Percentiles rank a stretch among this genome's conserved stretches.
Conservation (phyloP, 2,113 vertebrate species). For the Hippocampus zosterae region DNA sequence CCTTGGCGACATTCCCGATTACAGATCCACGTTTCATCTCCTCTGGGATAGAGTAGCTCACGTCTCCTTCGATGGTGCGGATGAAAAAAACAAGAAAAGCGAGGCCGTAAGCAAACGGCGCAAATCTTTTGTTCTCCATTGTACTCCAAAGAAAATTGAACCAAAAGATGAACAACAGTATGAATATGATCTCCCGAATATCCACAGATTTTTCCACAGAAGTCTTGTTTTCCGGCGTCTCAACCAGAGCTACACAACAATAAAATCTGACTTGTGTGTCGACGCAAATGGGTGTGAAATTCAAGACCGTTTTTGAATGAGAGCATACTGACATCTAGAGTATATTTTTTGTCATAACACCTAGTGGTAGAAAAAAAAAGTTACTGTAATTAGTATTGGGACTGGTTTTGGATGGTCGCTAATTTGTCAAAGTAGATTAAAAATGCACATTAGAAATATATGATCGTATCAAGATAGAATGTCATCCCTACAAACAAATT, state of each 20-base stretch:
- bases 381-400: no score
- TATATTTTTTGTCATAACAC: constrained; percentile 44
- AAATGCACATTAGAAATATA: no score
- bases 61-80: constrained; percentile 14
- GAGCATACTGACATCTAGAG: constrained; percentile 29
- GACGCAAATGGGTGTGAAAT: not conserved
- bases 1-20: constrained; percentile 73
- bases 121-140: not conserved
- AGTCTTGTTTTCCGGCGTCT: not conserved
- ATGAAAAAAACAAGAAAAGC: not conserved
- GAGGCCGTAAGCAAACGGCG: not conserved
- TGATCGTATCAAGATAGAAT: no score
- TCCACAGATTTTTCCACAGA: not conserved
- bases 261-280: not conserved
- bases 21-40: constrained; percentile 68
- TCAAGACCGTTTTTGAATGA: not conserved
- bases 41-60: constrained; percentile 66
- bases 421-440: no score
- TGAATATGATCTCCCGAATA: not conserved
- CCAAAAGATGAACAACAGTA: constrained; percentile 65
- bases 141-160: not conserved
- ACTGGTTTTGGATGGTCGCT: no score
- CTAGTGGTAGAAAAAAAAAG: not conserved
- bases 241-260: not conserved
- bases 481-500: no score